Conservation (phyloP, 2,113 vertebrate species). For the Canis aureus region DNA sequence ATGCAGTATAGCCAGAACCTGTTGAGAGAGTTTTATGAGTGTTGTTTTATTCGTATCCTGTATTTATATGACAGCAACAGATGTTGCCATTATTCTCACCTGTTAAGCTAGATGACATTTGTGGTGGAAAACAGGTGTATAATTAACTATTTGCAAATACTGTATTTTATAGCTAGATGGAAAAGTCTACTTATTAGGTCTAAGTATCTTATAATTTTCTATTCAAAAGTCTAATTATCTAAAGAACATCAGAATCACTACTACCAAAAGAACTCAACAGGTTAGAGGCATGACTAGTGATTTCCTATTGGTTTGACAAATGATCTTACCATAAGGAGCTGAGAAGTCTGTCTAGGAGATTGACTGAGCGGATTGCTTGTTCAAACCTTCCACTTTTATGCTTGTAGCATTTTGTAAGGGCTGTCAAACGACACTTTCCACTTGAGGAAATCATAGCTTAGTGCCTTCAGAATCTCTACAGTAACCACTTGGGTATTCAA, state of each 20-base stretch:
- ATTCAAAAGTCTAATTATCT: not conserved
- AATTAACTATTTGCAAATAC: not conserved
- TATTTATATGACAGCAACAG: slow-evolving; percentile 18
- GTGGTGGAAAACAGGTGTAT: not conserved
- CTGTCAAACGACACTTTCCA: slow-evolving; percentile 16
- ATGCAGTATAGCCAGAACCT: not conserved
- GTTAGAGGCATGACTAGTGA: slow-evolving; percentile 20
- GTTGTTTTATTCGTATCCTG: slow-evolving; percentile 10
- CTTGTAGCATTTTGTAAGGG: slow-evolving; percentile 50
- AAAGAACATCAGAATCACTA: not conserved
- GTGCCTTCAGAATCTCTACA: not conserved
- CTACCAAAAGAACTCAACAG: not conserved
- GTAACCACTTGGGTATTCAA: slow-evolving; percentile 30
- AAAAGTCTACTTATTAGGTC: slow-evolving; percentile 10
- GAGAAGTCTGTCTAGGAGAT: slow-evolving; percentile 2
- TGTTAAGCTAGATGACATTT: slow-evolving; percentile 7
- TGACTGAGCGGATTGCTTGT: slow-evolving; percentile 18
- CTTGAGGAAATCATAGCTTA: slow-evolving; percentile 16
- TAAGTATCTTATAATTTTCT: slow-evolving; percentile 22
- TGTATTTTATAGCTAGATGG: slow-evolving; percentile 46
- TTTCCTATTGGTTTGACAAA: not conserved
- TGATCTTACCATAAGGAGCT: not conserved
- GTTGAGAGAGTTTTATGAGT: not conserved
- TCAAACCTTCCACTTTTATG: not conserved
- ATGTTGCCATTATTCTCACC: slow-evolving; percentile 2